Conservation (phyloP, 1,140 invertebrate species). For the Trachymyrmex cornetzi region DNA sequence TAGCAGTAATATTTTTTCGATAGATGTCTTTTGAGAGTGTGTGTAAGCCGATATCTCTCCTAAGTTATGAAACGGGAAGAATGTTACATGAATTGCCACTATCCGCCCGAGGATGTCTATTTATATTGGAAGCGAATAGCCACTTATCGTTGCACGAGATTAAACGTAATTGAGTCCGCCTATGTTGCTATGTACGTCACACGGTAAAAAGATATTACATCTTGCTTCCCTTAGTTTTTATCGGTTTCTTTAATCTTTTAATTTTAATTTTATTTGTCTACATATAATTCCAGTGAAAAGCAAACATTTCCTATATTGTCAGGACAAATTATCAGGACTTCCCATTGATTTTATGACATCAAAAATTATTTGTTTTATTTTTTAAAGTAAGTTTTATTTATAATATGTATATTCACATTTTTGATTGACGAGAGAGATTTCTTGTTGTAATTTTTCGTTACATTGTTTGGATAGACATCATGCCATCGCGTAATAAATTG, state of each 20-base stretch:
- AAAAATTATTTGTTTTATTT: not conserved
- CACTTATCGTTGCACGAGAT: conserved; percentile 52
- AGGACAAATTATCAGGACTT: not conserved
- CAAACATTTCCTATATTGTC: not conserved
- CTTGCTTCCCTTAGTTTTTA: not conserved
- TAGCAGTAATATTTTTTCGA: conserved; percentile 47
- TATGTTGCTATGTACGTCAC: not conserved
- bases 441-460: not conserved
- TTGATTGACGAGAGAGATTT: not conserved
- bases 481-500: not conserved
- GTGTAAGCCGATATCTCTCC: conserved; percentile 41
- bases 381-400: not conserved
- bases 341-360: not conserved
- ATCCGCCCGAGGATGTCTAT: conserved; percentile 36
- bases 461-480: not conserved
- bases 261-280: not conserved
- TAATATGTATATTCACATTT: not conserved
- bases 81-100: conserved; percentile 43
- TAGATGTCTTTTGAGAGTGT: not conserved
- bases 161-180: conserved; percentile 47
- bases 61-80: conserved; percentile 56
- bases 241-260: not conserved
- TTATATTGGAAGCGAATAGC: conserved; percentile 51
- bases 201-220: conserved; percentile 19
- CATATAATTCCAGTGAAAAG: not conserved